phyloP scores from a whole-genome alignment of 1,140 invertebrate genomes.

The Drosophila bocqueti region DNA sequence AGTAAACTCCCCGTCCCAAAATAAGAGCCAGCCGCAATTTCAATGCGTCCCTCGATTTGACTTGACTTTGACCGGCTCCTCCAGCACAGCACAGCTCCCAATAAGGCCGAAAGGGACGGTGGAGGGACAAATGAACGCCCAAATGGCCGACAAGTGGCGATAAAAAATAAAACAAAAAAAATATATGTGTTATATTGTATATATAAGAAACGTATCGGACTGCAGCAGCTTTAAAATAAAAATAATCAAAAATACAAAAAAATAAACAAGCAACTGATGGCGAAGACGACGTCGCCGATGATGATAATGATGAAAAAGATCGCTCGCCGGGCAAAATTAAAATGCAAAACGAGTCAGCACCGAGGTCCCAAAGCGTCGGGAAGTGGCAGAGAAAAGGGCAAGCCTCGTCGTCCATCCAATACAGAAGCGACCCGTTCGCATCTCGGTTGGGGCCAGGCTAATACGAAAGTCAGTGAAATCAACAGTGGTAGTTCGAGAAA shows the following conservation, averaged over 20 bases:
- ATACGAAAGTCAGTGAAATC: constrained; percentile 16
- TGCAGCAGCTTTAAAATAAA: constrained; percentile 76
- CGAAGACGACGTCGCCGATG: constrained; percentile 26
- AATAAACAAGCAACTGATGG: constrained; percentile 66
- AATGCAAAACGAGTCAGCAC: constrained; percentile 78
- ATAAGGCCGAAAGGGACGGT: constrained; percentile 44
- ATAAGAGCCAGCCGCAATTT: constrained; percentile 40
- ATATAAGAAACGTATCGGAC: constrained; percentile 53
- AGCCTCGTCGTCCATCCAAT: constrained; percentile 30
- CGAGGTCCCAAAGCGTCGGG: constrained; percentile 15
- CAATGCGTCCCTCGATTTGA: constrained; percentile 51
- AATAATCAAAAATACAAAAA: constrained; percentile 81
- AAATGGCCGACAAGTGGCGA: constrained; percentile 69
- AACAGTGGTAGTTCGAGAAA: constrained; percentile 1
- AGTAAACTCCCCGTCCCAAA: constrained; percentile 41
- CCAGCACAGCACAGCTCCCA: neutral
- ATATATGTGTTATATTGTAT: constrained; percentile 33
- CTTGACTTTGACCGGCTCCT: constrained; percentile 65
- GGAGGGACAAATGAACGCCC: constrained; percentile 60
- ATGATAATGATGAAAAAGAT: constrained; percentile 67
- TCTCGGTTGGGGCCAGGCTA: constrained; percentile 23
- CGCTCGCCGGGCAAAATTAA: constrained; percentile 66
- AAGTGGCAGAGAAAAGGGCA: constrained; percentile 36
- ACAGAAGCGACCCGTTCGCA: constrained; percentile 45
- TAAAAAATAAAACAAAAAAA: constrained; percentile 42